These are phyloP conservation scores for Dermatemys mawii DNA, from an alignment of 2,113 vertebrate species.

Conservation along the genomic window DNA sequence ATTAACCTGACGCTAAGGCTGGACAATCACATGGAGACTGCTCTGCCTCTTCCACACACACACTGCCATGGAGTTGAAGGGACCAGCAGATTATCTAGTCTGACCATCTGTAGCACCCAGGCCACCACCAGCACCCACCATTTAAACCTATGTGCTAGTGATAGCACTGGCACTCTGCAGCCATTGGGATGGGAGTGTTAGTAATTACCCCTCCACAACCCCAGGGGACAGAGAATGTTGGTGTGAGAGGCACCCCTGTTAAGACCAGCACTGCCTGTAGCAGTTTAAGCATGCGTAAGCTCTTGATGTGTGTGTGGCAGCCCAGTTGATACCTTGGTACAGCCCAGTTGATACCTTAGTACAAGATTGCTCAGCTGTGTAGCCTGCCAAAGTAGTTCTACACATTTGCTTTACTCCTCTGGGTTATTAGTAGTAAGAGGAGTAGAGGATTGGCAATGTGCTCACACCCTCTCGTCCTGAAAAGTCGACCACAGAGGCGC, in stretches of 20 bases:
- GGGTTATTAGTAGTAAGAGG: neutral
- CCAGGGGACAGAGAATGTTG: neutral
- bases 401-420: neutral
- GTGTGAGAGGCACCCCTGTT: neutral
- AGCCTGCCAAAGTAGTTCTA: neutral
- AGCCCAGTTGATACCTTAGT: neutral
- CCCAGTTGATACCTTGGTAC: neutral
- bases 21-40: fast-evolving
- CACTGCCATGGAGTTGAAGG: neutral
- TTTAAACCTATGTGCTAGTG: neutral
- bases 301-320: neutral
- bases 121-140: too few relatives aligned
- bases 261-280: neutral
- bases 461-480: neutral
- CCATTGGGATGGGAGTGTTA: neutral
- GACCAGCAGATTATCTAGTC: neutral
- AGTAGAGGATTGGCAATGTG: neutral
- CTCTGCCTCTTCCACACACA: neutral
- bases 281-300: neutral
- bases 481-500: neutral
- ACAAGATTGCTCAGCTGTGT: neutral
- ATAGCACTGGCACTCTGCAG: neutral
- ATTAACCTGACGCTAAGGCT: fast-evolving
- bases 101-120: too few relatives aligned
- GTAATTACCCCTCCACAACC: neutral